These are phyloP conservation scores for Oenanthe melanoleuca DNA, from an alignment of 2,113 vertebrate species.

Conservation along the genomic window DNA sequence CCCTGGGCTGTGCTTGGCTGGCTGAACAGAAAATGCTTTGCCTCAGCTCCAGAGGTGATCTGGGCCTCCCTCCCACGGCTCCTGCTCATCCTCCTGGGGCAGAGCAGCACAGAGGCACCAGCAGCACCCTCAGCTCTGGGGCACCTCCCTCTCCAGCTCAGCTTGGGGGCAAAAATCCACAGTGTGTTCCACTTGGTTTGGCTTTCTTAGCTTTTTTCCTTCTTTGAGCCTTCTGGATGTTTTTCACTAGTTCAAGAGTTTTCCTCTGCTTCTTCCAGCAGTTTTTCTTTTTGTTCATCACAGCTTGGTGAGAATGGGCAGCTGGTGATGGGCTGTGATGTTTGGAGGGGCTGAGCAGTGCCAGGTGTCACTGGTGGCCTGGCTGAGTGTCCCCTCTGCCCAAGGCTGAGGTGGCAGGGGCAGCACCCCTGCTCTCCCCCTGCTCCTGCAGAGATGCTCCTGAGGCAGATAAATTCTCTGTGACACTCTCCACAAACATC, in stretches of 20 bases:
- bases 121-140: neutral
- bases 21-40: neutral
- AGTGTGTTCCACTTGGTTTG: accelerated
- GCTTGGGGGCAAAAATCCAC: neutral
- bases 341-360: neutral
- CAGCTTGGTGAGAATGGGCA: neutral
- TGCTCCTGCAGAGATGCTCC: neutral
- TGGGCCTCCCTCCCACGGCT: accelerated
- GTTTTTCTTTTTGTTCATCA: accelerated
- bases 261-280: neutral
- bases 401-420: neutral
- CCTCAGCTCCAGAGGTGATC: accelerated
- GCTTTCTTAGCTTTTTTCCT: neutral
- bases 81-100: neutral
- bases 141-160: neutral
- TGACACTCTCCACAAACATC: neutral
- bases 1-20: neutral
- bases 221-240: neutral
- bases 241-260: neutral
- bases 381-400: neutral
- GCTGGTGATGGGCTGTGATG: accelerated
- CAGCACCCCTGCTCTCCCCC: neutral
- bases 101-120: neutral
- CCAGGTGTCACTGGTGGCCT: neutral
- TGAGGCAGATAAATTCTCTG: neutral